phyloP scores from a whole-genome alignment of 37 sponge, comb jelly and placozoan species.

The Spongia lamella region DNA sequence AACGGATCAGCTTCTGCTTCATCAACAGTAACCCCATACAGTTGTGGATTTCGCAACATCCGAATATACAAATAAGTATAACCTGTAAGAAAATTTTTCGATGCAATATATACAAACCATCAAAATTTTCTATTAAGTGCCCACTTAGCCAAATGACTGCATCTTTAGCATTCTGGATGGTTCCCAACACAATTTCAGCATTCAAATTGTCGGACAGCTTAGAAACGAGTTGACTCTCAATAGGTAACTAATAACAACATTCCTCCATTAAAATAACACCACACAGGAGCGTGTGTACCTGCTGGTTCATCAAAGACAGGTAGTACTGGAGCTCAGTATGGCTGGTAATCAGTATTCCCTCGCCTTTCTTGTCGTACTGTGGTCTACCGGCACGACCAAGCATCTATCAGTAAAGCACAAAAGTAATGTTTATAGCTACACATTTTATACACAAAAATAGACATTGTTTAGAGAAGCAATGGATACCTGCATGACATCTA shows the following conservation, averaged over 20 bases:
- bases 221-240: constrained; percentile 95
- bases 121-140: neutral
- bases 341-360: constrained; percentile 92
- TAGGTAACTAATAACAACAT: constrained; percentile 69
- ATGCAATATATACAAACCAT: neutral
- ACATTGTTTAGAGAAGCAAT: neutral
- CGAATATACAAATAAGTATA: constrained; percentile 97
- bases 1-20: constrained; percentile 73
- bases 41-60: constrained; percentile 86
- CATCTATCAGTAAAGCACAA: constrained; percentile 47
- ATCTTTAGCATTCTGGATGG: constrained; percentile 91
- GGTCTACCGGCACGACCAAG: constrained; percentile 97
- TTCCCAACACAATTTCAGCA: constrained; percentile 96
- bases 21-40: constrained; percentile 84
- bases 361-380: constrained; percentile 93
- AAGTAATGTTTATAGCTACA: neutral
- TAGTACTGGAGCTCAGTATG: constrained; percentile 98
- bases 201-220: constrained; percentile 92
- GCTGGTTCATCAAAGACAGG: constrained; percentile 97
- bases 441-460: neutral
- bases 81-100: constrained; percentile 47
- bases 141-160: constrained; percentile 92
- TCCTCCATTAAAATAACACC: neutral
- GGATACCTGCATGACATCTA: constrained; percentile 84
- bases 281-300: constrained; percentile 34